Base-by-base conservation (phyloP, 2,797 vertebrate genomes). In the Lophotriccus pileatus region DNA sequence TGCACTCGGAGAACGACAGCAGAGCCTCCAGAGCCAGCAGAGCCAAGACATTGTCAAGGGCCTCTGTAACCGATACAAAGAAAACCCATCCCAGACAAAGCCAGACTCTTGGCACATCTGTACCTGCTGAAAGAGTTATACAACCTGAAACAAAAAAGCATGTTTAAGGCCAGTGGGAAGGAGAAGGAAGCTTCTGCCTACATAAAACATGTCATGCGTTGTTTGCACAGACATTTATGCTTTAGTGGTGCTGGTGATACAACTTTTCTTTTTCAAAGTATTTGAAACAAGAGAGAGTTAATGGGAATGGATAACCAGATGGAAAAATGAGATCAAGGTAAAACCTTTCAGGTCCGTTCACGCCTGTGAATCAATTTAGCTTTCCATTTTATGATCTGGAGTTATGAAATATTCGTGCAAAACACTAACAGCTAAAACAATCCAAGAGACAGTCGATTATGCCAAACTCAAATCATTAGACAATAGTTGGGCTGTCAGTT, bases 401-500 rank as follows among this genome's bases (percentile, higher is more conserved):
- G 72, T 95, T 94, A 87, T 77, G 87, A 95, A 97, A 95, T 72
- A 41, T 67, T 94, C 78, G 81, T 70, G 92, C 86, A 95, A 95
- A 94, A 22, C 82, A 63, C 60, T 89, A 86, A 52, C 25, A 90
- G 59, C 66, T 58, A 95, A 88, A 85, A 50, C 36, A 85, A 89
- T 76, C 90, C 84, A 87, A 80, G 63, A 87, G 59, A 87, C 17
- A 11, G 50, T 56, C 73, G 43, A 25, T 91, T 89, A 76, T 89
- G 92, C 91, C 95, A 96, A 93, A 87, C 43, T 68, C 95, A 94
- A 96, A 97, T 97, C 82, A 80, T 43, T 87, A 73, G 44, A 93
- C 39, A 74, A 75, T 93, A 97, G 97, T 97, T 96, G 96, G 47
- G 27, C 84, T 88, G 87, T 91, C 95, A 95, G 83, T 88, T 97